Percentiles rank a stretch among this genome's conserved stretches.
These are phyloP conservation scores for Daboia siamensis DNA, from an alignment of 2,113 vertebrate genomes.

Conservation along the genomic window DNA sequence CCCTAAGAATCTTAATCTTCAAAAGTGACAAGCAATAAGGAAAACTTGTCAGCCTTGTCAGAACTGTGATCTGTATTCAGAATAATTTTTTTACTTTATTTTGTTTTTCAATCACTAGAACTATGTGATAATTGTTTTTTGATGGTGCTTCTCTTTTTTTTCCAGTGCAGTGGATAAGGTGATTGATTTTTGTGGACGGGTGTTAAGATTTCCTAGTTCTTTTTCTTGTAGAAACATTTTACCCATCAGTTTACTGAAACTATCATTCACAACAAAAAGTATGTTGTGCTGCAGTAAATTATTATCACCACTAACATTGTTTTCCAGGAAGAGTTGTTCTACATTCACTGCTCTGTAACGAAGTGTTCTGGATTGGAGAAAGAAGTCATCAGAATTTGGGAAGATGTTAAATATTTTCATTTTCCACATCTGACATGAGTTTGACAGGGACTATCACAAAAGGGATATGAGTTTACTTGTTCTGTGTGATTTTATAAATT, in stretches of 20 bases:
- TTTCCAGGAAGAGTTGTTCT: neutral
- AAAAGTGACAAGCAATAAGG: neutral
- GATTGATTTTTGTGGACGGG: neutral
- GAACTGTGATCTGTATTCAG: neutral
- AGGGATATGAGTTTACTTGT: neutral
- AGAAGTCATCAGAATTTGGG: neutral
- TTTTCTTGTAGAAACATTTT: neutral
- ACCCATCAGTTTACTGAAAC: neutral
- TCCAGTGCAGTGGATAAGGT: neutral
- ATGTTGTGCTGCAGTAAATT: neutral
- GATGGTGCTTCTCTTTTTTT: neutral
- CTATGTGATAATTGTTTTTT: neutral
- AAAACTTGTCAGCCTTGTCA: neutral
- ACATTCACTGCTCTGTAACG: neutral
- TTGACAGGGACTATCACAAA: neutral
- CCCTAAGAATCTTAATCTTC: neutral
- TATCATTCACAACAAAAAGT: neutral
- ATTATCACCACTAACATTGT: neutral
- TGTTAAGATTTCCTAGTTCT: neutral
- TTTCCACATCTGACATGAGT: neutral
- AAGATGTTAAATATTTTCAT: neutral
- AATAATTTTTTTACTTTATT: neutral
- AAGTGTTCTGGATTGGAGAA: neutral
- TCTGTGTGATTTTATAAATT: neutral
- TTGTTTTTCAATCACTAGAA: neutral